These are phyloP conservation scores for Tuberolachnus salignus DNA, from an alignment of 2,888 invertebrate species.

Conservation along the genomic window DNA sequence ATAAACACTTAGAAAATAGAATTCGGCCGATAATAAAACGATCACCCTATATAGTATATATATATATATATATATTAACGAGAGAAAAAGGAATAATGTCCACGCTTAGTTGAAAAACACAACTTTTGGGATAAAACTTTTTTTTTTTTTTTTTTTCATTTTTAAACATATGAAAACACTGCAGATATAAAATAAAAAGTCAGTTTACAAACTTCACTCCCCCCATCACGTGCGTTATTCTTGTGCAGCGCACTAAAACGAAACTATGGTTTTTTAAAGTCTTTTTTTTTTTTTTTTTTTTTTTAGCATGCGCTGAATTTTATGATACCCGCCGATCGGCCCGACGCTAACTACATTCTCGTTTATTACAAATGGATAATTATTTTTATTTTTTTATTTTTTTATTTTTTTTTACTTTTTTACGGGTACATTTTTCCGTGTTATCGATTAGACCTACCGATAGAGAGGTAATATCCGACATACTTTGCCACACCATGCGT, in stretches of 20 bases:
- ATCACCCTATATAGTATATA: too few species aligned
- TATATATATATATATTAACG: too few species aligned
- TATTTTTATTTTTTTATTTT: too few species aligned
- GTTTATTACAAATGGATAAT: too few species aligned
- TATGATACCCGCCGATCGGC: background rate
- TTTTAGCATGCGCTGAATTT: conserved; percentile 1
- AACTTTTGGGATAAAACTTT: conserved; percentile 33
- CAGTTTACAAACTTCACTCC: conserved; percentile 37
- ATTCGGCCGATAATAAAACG: too few species aligned
- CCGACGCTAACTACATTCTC: too few species aligned
- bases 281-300: background rate
- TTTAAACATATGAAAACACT: conserved; percentile 2
- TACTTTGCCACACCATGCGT: too few species aligned
- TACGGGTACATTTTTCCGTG: too few species aligned
- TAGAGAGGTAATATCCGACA: too few species aligned
- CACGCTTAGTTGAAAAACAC: conserved; percentile 1
- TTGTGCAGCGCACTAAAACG: conserved; percentile 6
- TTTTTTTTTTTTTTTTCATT: conserved; percentile 8
- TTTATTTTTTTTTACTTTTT: too few species aligned
- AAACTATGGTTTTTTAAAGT: conserved; percentile 4
- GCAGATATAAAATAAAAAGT: conserved; percentile 44
- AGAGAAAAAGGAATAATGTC: background rate
- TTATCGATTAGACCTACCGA: too few species aligned
- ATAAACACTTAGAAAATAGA: too few species aligned
- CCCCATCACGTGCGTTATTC: background rate